Evolutionary conservation across 2,888 invertebrate species (phyloP).

Genomic region (Herminia tarsipennalis): DNA sequence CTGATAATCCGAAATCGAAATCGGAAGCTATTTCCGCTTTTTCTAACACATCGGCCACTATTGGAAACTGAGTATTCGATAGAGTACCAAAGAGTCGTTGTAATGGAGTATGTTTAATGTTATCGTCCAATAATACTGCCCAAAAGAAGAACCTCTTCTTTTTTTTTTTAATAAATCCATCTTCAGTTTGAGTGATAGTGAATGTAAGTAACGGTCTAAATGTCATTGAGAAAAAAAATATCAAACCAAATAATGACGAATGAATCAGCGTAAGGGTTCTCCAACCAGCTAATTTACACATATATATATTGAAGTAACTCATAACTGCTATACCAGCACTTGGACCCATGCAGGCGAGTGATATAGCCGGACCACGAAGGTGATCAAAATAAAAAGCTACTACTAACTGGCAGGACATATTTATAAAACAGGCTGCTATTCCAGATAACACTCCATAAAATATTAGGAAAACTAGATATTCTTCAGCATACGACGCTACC

Average conservation of each 20-base stretch:
- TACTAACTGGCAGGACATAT: constrained; percentile 65
- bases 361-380: constrained; percentile 66
- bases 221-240: constrained; percentile 70
- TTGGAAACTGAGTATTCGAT: constrained; percentile 68
- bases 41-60: constrained; percentile 68
- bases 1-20: neutral
- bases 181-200: constrained; percentile 63
- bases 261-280: constrained; percentile 67
- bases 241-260: constrained; percentile 64
- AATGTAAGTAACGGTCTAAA: constrained; percentile 70
- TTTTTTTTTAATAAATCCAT: no score
- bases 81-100: constrained; percentile 53
- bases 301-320: constrained; percentile 64
- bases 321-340: constrained; percentile 71
- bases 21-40: no score
- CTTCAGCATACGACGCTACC: constrained; percentile 63
- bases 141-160: no score
- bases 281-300: constrained; percentile 69
- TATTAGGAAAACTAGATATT: constrained; percentile 54
- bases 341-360: constrained; percentile 68
- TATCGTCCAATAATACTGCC: constrained; percentile 69
- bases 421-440: constrained; percentile 68
- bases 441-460: constrained; percentile 71
- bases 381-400: constrained; percentile 80
- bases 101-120: constrained; percentile 52